Percentiles rank a stretch among this genome's conserved stretches.
These are phyloP conservation scores for Anhinga rufa DNA, from an alignment of 2,113 vertebrate genomes.

Conservation along the genomic window DNA sequence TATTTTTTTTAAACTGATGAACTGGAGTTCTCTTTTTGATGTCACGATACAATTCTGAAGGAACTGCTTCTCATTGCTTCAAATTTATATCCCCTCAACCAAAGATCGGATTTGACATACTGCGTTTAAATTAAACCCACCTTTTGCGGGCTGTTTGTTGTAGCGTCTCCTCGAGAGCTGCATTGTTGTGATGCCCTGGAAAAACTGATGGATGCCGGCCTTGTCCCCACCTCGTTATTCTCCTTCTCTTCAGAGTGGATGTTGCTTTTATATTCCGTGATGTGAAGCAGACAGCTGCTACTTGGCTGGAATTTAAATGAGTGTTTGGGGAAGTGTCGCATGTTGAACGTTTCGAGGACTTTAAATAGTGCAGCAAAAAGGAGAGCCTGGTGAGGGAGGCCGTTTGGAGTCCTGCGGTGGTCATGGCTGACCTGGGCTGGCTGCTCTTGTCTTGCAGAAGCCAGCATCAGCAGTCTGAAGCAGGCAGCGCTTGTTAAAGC, in stretches of 20 bases:
- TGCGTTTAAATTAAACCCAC: rapidly evolving
- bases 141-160: rapidly evolving
- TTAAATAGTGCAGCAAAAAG: not conserved
- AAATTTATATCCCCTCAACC: too few relatives aligned
- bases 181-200: not conserved
- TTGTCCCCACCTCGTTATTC: rapidly evolving
- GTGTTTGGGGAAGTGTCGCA: rapidly evolving
- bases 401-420: not conserved
- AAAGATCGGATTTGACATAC: too few relatives aligned
- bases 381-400: not conserved
- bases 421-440: not conserved
- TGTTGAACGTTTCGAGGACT: too few relatives aligned
- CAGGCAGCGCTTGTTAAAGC: conserved; percentile 93
- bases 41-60: not conserved
- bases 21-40: rapidly evolving
- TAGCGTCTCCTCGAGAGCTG: not conserved
- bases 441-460: conserved; percentile 74
- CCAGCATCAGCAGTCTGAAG: conserved; percentile 92
- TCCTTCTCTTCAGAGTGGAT: not conserved
- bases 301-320: not conserved
- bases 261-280: not conserved
- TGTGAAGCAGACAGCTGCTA: too few relatives aligned
- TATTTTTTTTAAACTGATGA: not conserved
- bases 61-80: not conserved
- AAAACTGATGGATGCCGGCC: rapidly evolving